These are phyloP conservation scores for Neodontobutis hainanensis DNA, from an alignment of 2,113 vertebrate genomes.

Conservation along the genomic window DNA sequence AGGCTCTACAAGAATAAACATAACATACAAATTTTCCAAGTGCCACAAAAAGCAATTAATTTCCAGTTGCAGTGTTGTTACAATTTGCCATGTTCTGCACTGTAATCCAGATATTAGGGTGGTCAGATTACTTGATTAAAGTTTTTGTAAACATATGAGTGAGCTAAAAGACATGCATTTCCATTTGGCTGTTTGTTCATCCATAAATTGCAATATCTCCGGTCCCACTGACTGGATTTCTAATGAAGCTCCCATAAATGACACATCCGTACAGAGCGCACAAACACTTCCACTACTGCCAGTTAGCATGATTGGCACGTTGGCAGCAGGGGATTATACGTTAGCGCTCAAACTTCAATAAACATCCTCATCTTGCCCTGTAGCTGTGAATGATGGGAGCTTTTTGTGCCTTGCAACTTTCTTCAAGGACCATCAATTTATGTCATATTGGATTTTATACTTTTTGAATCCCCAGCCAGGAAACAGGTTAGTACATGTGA, in stretches of 20 bases:
- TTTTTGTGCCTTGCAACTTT: slow-evolving; percentile 7
- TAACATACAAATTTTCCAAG: too few relatives aligned
- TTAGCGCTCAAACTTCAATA: slow-evolving; percentile 34
- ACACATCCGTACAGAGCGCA: slow-evolving; percentile 15
- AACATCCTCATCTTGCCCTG: slow-evolving; percentile 5
- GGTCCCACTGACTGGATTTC: slow-evolving; percentile 11
- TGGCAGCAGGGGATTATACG: slow-evolving; percentile 26
- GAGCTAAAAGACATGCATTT: slow-evolving; percentile 8
- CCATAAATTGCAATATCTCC: slow-evolving; percentile 13
- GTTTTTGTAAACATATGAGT: not conserved
- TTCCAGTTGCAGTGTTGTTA: too few relatives aligned
- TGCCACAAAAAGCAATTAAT: too few relatives aligned
- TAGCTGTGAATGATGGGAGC: slow-evolving; percentile 29
- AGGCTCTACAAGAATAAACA: too few relatives aligned
- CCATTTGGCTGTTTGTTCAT: slow-evolving; percentile 7
- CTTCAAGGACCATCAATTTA: slow-evolving; percentile 23
- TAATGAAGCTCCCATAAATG: slow-evolving; percentile 23
- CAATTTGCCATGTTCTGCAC: too few relatives aligned
- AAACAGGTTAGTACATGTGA: not conserved
- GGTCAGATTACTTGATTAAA: not conserved
- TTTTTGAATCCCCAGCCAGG: not conserved
- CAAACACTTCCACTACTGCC: slow-evolving; percentile 21
- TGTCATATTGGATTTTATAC: slow-evolving; percentile 22
- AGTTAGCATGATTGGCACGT: slow-evolving; percentile 33
- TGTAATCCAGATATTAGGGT: too few relatives aligned